Evolutionary conservation across 2,888 invertebrate genomes (phyloP).

Genomic region (Parelbella ahira): DNA sequence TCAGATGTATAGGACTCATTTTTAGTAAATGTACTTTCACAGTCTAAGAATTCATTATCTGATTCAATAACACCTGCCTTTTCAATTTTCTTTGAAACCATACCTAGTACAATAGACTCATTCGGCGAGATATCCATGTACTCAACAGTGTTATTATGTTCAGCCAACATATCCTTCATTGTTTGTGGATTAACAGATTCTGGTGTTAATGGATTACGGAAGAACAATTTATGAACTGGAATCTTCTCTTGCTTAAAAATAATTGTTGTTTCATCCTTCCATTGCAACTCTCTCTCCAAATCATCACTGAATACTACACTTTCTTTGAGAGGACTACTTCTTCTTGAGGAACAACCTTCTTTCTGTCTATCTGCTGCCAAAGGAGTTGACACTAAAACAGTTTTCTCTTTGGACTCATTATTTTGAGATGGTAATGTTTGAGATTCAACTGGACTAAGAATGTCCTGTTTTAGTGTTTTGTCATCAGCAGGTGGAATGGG

Average conservation of each 20-base stretch:
- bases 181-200: too few species aligned
- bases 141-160: constrained; percentile 55
- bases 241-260: constrained; percentile 63
- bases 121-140: constrained; percentile 64
- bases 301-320: constrained; percentile 66
- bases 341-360: constrained; percentile 45
- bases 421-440: constrained; percentile 25
- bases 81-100: constrained; percentile 31
- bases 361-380: constrained; percentile 44
- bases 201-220: constrained; percentile 32
- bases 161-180: too few species aligned
- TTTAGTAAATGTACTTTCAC: constrained; percentile 66
- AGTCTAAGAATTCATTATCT: constrained; percentile 68
- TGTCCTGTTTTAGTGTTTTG: constrained; percentile 22
- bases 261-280: constrained; percentile 69
- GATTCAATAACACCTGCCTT: constrained; percentile 44
- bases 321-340: constrained; percentile 61
- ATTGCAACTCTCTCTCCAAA: constrained; percentile 62
- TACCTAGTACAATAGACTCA: constrained; percentile 38
- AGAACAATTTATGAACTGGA: constrained; percentile 61
- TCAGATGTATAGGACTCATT: constrained; percentile 37
- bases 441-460: constrained; percentile 28
- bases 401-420: constrained; percentile 24
- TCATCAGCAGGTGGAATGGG: constrained; percentile 51
- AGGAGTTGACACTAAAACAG: constrained; percentile 56